Evolutionary conservation across 2,888 invertebrate genomes (phyloP).

Genomic region (Slavum lentiscoides): DNA sequence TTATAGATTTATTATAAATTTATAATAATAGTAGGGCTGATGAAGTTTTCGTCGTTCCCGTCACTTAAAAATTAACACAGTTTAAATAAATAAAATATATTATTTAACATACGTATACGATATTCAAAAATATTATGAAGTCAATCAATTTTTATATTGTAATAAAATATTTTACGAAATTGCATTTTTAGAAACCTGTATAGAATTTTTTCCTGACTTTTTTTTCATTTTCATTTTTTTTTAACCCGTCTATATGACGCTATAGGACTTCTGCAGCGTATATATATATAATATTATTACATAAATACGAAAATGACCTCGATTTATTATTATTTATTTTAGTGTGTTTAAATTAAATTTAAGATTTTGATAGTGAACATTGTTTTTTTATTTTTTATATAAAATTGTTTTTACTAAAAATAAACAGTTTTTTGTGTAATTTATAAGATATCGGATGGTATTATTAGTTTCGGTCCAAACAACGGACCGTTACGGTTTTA

Average conservation of each 20-base stretch:
- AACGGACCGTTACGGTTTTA: conserved; percentile 55
- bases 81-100: background rate
- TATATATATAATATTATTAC: no score
- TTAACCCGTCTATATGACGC: no score
- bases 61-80: background rate
- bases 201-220: no score
- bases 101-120: background rate
- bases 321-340: background rate
- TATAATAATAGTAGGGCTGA: background rate
- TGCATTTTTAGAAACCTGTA: no score
- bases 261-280: no score
- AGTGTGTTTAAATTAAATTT: background rate
- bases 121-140: no score
- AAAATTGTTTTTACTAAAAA: conserved; percentile 27
- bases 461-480: conserved; percentile 72
- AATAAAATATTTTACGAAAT: no score
- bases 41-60: background rate
- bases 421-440: conserved; percentile 1
- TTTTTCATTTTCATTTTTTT: no score
- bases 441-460: conserved; percentile 57
- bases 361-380: background rate
- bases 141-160: no score
- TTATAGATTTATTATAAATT: background rate
- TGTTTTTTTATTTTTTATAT: conserved; percentile 4
- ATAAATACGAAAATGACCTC: no score